Evolutionary conservation across 2,888 invertebrate genomes (phyloP), one percentile per base, ranked within the genome.

Genomic region (Meteorus cinctellus): DNA sequence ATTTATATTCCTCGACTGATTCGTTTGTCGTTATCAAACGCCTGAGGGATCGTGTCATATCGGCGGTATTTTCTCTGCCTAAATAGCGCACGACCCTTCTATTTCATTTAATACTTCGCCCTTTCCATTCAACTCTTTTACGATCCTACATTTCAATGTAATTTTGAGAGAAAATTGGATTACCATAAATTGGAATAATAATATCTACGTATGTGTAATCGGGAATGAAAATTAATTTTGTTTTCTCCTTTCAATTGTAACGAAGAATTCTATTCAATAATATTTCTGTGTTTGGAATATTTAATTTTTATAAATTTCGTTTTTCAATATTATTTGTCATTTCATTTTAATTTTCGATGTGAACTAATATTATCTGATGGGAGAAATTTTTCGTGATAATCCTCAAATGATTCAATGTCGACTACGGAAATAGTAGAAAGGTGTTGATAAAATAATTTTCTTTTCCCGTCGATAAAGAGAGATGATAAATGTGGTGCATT

Each of bases 1-100:
- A 74, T 74, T 69, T 29, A 69, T 71, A 76, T 77, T 80, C 69
- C 75, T 79, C 78, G 72, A 69, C 65, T 72, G 73, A 74, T 65
- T 79, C 76, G 75, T 75, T 78, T 74, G 75, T 75, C 66, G 75
- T 62, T 24, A 71, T 78, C 51, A 63, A 75, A 75, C 34, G 75
- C 78, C 77, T 67, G 59, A 51, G 67, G 77, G 77, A 72, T 24
- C 34, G 68, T 19, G 72, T 60, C 27, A 19, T 70, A 51, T 62
- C 36, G 36, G 27, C 19, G 31, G 31, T 48, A 63, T 72, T 31
- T 71, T 67, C 27, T 63, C 36, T 65, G 55, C 55, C 12, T 24
- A 31, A 6, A 68, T 8, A n/a, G 10, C 19, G 24, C n/a, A 55
- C 19, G 72, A 27, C 66, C 66, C 51, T 34, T 70, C 19, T 27